Evolutionary conservation across 2,888 invertebrate genomes (phyloP).

Genomic region (Helicoverpa assulta): DNA sequence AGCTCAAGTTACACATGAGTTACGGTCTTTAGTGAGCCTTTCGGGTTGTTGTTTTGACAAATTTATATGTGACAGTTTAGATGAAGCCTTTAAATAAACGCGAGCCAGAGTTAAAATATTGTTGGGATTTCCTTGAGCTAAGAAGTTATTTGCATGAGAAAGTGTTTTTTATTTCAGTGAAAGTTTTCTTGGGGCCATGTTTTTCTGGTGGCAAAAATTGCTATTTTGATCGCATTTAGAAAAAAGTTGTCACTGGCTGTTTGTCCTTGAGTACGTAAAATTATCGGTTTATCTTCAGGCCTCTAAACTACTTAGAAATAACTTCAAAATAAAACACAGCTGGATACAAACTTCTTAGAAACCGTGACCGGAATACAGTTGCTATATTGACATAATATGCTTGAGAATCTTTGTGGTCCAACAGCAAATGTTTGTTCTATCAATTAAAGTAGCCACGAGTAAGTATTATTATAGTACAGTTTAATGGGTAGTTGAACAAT

Average conservation of each 20-base stretch:
- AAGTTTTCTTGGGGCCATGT: slow-evolving; percentile 1
- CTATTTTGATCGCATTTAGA: too few species aligned
- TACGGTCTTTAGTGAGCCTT: slow-evolving; percentile 71
- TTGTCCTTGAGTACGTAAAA: too few species aligned
- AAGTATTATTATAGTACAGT: background rate
- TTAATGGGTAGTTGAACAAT: slow-evolving; percentile 9
- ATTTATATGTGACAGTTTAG: slow-evolving; percentile 76
- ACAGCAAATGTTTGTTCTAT: slow-evolving; percentile 37
- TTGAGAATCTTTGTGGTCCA: slow-evolving; percentile 15
- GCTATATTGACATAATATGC: slow-evolving; percentile 28
- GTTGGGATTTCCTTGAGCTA: slow-evolving; percentile 61
- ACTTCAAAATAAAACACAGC: background rate
- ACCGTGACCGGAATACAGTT: background rate
- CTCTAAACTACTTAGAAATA: background rate
- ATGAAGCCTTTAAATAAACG: slow-evolving; percentile 73
- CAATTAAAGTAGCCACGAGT: slow-evolving; percentile 42
- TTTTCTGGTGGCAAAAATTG: too few species aligned
- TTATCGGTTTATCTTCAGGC: too few species aligned
- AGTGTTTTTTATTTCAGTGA: slow-evolving; percentile 7
- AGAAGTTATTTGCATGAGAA: slow-evolving; percentile 55
- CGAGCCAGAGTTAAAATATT: slow-evolving; percentile 64
- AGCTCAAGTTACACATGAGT: slow-evolving; percentile 71
- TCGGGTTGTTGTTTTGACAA: slow-evolving; percentile 75
- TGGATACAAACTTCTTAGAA: background rate
- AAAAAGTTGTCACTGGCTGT: too few species aligned